These are phyloP conservation scores for Cladopsammia gracilis DNA, from an alignment of 64 coral and sea anemone species.

Conservation along the genomic window DNA sequence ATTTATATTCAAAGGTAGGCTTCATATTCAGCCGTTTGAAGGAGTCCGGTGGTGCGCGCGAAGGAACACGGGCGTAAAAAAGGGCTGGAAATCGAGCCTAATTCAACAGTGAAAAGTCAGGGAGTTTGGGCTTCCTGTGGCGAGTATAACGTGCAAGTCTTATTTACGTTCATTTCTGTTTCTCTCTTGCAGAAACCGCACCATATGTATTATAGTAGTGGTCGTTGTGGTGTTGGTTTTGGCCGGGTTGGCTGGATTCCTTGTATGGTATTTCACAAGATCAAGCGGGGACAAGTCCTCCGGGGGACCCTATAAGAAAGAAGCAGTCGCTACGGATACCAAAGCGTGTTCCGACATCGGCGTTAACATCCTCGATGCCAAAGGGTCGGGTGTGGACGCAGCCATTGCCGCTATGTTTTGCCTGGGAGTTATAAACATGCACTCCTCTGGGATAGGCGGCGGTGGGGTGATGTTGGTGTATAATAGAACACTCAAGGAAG, in stretches of 20 bases:
- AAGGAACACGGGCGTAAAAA: no score
- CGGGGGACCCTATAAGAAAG: conserved; percentile 41
- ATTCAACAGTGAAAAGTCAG: no score
- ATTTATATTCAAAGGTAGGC: no score
- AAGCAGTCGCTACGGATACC: conserved; percentile 70
- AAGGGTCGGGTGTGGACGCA: conserved; percentile 69
- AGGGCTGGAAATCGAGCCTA: no score
- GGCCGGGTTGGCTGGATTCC: neutral
- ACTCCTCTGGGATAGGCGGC: conserved; percentile 49
- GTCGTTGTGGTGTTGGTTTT: neutral
- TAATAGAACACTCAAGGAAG: neutral
- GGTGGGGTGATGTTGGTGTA: conserved; percentile 61
- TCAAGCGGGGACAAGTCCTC: neutral
- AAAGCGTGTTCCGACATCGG: conserved; percentile 58
- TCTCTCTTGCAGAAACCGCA: no score
- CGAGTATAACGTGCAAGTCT: no score
- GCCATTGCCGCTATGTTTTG: conserved; percentile 75
- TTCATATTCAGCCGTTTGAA: no score
- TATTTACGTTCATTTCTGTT: no score
- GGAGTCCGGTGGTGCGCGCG: no score
- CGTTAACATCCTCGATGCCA: neutral
- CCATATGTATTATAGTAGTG: neutral
- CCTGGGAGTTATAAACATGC: conserved; percentile 75
- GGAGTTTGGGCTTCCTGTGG: neutral
- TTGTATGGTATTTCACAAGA: neutral